Conservation (phyloP, 2,797 vertebrate species). For the Hybognathus amarus region DNA sequence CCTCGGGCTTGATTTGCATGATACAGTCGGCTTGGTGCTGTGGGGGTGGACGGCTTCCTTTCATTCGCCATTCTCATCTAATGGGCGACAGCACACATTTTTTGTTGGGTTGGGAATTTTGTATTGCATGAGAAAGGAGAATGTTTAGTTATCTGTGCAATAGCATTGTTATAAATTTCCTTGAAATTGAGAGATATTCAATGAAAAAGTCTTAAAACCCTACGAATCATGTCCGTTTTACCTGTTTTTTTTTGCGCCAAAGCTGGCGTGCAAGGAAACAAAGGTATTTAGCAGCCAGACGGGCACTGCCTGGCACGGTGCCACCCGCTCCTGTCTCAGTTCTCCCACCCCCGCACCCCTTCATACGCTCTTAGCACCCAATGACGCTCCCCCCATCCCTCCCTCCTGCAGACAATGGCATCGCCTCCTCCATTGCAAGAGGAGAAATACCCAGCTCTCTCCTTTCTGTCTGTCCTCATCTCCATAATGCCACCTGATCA, state of each 20-base stretch:
- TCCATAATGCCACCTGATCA: constrained; percentile 44
- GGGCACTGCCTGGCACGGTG: constrained; percentile 77
- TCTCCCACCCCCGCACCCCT: constrained; percentile 49
- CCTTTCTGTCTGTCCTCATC: constrained; percentile 42
- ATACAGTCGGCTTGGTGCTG: constrained; percentile 52
- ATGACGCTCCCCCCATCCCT: constrained; percentile 58
- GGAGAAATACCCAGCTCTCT: constrained; percentile 50
- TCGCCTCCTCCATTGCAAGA: constrained; percentile 50
- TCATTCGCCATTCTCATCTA: constrained; percentile 50
- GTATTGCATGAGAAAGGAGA: constrained; percentile 2
- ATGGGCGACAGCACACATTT: constrained; percentile 40
- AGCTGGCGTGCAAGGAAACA: constrained; percentile 66
- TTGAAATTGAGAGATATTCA: not conserved
- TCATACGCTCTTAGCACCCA: constrained; percentile 52
- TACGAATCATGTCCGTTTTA: constrained; percentile 31
- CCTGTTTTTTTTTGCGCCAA: constrained; percentile 53
- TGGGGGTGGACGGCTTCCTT: constrained; percentile 52
- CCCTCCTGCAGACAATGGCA: constrained; percentile 60
- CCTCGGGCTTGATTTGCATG: constrained; percentile 60
- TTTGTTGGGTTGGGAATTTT: constrained; percentile 52
- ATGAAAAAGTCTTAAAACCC: not conserved
- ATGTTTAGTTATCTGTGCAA: not conserved
- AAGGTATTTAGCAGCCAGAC: constrained; percentile 79
- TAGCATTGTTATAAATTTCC: constrained; percentile 19
- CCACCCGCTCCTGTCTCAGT: constrained; percentile 70